Base-by-base conservation (phyloP, 2,113 vertebrate species). In the Scomber colias region DNA sequence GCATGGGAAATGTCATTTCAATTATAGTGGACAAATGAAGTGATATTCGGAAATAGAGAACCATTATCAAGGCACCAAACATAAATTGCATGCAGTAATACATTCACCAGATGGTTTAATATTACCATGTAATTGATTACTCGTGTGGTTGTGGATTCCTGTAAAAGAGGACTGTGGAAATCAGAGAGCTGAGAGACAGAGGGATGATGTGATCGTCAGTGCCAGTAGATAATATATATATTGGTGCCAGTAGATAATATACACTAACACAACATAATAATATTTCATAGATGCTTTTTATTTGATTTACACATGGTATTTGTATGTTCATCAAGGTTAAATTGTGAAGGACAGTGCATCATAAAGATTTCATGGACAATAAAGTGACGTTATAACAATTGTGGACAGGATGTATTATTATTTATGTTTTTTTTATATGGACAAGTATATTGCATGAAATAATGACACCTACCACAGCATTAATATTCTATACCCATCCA, bases 51-150 rank as follows among this genome's bases (percentile, higher is more conserved):
- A 81, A 82, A 76, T 44, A 53, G n/a, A 81, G 19, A 69, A 40
- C 69, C 46, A 50, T 51, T 16, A 30, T 7, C 12, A 15, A 27
- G 31, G 59, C 48, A 62, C 49, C 67, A 27, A 46, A 59, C 49
- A 71, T 82, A 55, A 79, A 71, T 12, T 46, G 35, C 46, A 30
- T 19, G 63, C 27, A 57, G 45, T 67, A 54, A 57, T 69, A n/a
- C 31, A 68, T 51, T 14, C 46, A 51, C 7, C 21, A 44, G 63
- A 30, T 1, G 0, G 63, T 68, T 75, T 55, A 60, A 68, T 68
- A 69, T 82, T 59, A 84, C 21, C 27, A 50, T 64, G 51, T 81
- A 54, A 87, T 71, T 83, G 64, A 75, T 83, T 64, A 2, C 62
- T 57, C 27, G 24, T 56, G 71, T 45, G 59, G 35, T 71, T 69